These are phyloP conservation scores for Falco columbarius DNA, from an alignment of 2,797 vertebrate genomes.

Conservation along the genomic window DNA sequence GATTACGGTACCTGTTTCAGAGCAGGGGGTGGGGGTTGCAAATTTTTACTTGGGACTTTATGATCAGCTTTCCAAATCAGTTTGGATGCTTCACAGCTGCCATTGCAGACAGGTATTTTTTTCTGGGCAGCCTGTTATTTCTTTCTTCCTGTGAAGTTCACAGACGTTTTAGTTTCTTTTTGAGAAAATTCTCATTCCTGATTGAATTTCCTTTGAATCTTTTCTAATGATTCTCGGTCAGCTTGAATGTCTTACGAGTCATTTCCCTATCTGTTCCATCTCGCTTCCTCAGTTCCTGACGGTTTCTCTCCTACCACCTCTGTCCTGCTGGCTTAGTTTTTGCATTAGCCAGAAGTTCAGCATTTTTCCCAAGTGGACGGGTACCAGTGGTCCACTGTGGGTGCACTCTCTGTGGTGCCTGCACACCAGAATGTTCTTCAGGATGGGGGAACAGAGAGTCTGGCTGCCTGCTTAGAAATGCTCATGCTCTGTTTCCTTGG, in stretches of 20 bases:
- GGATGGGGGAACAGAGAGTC: background rate
- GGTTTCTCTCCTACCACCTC: background rate
- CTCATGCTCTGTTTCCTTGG: background rate
- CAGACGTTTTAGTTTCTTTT: background rate
- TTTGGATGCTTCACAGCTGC: background rate
- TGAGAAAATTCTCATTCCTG: background rate
- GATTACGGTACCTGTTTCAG: background rate
- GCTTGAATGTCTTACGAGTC: background rate
- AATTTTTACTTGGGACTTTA: background rate
- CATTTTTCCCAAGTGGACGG: background rate
- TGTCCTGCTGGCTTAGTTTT: background rate
- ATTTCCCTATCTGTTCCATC: background rate
- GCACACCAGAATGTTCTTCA: background rate
- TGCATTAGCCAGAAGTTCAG: background rate
- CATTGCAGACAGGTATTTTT: background rate
- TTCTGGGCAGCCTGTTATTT: background rate
- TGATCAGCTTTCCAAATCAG: background rate
- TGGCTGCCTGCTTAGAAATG: background rate
- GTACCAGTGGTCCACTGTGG: background rate
- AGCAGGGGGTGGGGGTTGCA: fast-evolving
- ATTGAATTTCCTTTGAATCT: background rate
- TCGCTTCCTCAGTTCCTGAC: fast-evolving
- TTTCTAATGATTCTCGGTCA: background rate
- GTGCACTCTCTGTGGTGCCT: background rate
- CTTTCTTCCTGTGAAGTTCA: background rate